Base-by-base conservation (phyloP, 2,113 vertebrate species). In the Leuciscus idus region DNA sequence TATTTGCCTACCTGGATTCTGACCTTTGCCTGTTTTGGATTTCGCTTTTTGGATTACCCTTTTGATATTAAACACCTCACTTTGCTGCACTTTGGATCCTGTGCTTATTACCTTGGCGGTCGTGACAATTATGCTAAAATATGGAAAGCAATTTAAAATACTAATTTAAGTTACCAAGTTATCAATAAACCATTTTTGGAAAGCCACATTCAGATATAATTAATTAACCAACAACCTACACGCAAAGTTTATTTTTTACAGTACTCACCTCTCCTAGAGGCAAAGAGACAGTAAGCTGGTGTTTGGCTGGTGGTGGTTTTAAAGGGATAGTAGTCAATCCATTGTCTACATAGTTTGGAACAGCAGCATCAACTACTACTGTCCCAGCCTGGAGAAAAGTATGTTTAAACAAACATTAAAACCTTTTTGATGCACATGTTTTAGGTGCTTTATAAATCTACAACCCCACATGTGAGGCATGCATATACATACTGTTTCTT, bases 211-310 rank as follows among this genome's bases (percentile, higher is more conserved):
- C 33, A 72, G 33, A 39, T 39, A 36, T 70, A 72, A 76, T 30
- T 15, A 76, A 48, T 75, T 0, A 30, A 77, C 30, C 26, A 77
- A 30, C 52, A 48, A 52, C 4, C 17, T 72, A 1, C 15, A 36
- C 9, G 12, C 68, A 72, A 48, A 76, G 7, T n/a, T n/a, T 4
- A 81, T 48, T 26, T 17, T 81, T 50, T 10, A 62, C 15, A 46
- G 7, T 46, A 28, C 81, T 59, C 28, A 95, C 96, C 1, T 94
- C 85, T 88, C 92, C 93, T 0, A 92, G 39, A 1, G 92, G 92
- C 50, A 97, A 92, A 26, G 91, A 89, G 15, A 96, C 84, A 87
- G 85, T 93, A 81, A 95, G 85, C 78, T 77, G 68, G 4, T 93
- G 85, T 84, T 93, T 92, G 13, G 90, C 68, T n/a, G 91, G 92